phyloP scores from a whole-genome alignment of 1,140 invertebrate species.

The Andrena cerasifolii region DNA sequence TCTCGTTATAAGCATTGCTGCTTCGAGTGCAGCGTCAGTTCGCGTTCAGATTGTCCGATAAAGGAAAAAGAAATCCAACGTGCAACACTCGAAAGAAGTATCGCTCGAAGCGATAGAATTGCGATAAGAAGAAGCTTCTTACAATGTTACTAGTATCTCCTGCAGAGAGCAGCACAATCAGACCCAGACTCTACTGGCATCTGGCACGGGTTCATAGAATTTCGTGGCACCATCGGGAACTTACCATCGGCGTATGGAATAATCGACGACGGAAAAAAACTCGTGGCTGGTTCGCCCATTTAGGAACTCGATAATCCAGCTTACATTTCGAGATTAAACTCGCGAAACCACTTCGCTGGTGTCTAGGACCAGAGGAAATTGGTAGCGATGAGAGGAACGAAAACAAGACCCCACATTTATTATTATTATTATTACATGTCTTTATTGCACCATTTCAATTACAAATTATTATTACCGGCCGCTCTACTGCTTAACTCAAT shows the following conservation, averaged over 20 bases:
- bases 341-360: background rate
- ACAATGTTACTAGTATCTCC: slow-evolving; percentile 49
- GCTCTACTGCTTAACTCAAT: too few relatives aligned
- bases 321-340: too few relatives aligned
- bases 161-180: slow-evolving; percentile 69
- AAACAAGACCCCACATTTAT: background rate
- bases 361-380: background rate
- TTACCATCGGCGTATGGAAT: slow-evolving; percentile 16
- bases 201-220: slow-evolving; percentile 61
- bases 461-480: too few relatives aligned
- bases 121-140: slow-evolving; percentile 30
- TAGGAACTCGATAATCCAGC: too few relatives aligned
- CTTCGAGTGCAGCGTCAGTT: background rate
- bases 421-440: too few relatives aligned
- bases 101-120: slow-evolving; percentile 12
- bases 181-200: slow-evolving; percentile 65
- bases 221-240: slow-evolving; percentile 40
- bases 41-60: background rate
- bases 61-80: background rate
- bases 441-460: too few relatives aligned
- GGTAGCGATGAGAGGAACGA: background rate
- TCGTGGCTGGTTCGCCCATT: background rate
- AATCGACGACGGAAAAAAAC: background rate
- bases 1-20: background rate
- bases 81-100: slow-evolving; percentile 3